Conservation (phyloP, 2,113 vertebrate species). For the Salminus brasiliensis region DNA sequence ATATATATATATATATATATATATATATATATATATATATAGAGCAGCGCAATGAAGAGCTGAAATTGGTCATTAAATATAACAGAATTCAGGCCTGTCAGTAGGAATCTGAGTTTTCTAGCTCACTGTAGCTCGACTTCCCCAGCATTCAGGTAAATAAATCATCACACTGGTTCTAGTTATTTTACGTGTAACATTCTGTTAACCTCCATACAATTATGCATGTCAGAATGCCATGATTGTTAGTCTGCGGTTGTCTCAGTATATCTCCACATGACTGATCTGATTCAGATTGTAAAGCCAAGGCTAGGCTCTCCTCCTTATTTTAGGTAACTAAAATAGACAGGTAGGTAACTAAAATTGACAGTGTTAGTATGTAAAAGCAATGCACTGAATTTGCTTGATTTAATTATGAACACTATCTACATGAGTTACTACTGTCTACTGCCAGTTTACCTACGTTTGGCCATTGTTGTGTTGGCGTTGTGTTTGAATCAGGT, state of each 20-base stretch:
- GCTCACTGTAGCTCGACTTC: neutral
- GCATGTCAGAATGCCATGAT: slow-evolving; percentile 3
- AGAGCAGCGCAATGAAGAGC: neutral
- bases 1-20: too few relatives aligned
- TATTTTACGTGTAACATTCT: neutral
- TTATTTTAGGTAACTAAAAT: neutral
- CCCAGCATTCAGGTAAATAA: neutral
- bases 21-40: too few relatives aligned
- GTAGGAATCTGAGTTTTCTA: neutral
- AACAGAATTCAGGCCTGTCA: too few relatives aligned
- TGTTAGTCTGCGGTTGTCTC: neutral
- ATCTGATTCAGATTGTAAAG: slow-evolving; percentile 27
- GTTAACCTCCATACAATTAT: slow-evolving; percentile 2
- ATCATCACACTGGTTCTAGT: slow-evolving; percentile 11
- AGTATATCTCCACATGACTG: slow-evolving; percentile 20
- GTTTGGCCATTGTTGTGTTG: neutral
- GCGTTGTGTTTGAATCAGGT: too few relatives aligned
- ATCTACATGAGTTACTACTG: neutral
- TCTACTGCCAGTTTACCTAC: neutral
- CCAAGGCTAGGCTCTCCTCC: slow-evolving; percentile 4
- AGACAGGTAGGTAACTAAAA: too few relatives aligned
- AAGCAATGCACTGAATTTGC: neutral
- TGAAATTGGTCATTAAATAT: neutral
- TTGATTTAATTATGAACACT: neutral
- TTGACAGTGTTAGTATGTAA: too few relatives aligned